phyloP scores from a whole-genome alignment of 1,140 invertebrate species.

The Hetaerina americana region DNA sequence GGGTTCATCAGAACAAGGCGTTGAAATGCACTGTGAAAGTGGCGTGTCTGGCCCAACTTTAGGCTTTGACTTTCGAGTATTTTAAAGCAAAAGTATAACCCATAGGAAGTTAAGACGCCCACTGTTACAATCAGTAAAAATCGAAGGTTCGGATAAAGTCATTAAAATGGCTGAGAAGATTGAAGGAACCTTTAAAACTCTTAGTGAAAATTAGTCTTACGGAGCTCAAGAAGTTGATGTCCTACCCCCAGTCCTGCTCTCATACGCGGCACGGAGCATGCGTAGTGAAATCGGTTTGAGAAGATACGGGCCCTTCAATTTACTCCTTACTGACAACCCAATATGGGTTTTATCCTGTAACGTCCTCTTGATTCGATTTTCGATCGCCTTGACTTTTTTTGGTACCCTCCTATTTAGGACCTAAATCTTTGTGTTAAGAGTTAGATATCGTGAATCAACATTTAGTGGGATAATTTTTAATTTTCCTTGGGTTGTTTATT shows the following conservation, averaged over 20 bases:
- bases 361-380: too few species aligned
- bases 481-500: too few species aligned
- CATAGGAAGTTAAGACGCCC: constrained; percentile 3
- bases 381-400: too few species aligned
- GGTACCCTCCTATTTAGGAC: too few species aligned
- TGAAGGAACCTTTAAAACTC: constrained; percentile 14
- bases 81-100: constrained; percentile 12
- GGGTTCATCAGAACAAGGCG: constrained; percentile 10
- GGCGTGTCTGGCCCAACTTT: constrained; percentile 17
- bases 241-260: constrained; percentile 20
- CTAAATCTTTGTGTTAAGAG: too few species aligned
- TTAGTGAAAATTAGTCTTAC: constrained; percentile 19
- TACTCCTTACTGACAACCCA: neutral
- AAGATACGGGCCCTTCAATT: neutral
- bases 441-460: too few species aligned
- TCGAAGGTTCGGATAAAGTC: constrained; percentile 6
- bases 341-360: too few species aligned
- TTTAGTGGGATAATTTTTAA: too few species aligned
- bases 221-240: constrained; percentile 19
- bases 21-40: constrained; percentile 20
- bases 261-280: constrained; percentile 23
- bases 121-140: constrained; percentile 6
- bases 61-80: constrained; percentile 12
- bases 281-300: constrained; percentile 14
- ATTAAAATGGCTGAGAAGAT: constrained; percentile 1